These are phyloP conservation scores for Pogonocherus hispidulus DNA, from an alignment of 2,888 invertebrate species.

Conservation along the genomic window DNA sequence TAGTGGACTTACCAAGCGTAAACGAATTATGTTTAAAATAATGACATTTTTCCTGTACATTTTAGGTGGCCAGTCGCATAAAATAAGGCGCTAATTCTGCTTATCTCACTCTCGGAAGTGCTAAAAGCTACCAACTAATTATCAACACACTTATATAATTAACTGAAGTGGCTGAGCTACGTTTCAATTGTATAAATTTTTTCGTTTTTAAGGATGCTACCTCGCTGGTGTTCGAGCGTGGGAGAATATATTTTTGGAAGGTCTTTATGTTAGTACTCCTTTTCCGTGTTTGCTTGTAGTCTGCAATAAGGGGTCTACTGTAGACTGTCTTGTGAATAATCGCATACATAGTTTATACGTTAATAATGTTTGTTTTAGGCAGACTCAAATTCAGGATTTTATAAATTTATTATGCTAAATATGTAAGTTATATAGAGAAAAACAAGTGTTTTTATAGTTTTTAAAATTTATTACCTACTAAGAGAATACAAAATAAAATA, in stretches of 20 bases:
- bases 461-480: too few relatives aligned
- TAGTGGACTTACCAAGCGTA: too few relatives aligned
- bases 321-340: not conserved
- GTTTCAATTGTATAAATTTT: not conserved
- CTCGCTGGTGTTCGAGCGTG: not conserved
- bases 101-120: not conserved
- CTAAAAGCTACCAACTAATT: slow-evolving; percentile 2
- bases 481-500: too few relatives aligned
- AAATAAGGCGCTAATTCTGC: not conserved
- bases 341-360: too few relatives aligned
- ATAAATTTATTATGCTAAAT: too few relatives aligned
- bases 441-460: too few relatives aligned
- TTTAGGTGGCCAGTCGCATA: not conserved
- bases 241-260: too few relatives aligned
- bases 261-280: too few relatives aligned
- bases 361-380: too few relatives aligned
- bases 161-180: not conserved
- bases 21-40: not conserved
- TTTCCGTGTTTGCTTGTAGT: not conserved
- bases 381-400: too few relatives aligned
- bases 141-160: not conserved
- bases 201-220: not conserved
- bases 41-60: not conserved
- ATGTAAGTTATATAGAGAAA: too few relatives aligned
- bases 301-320: not conserved